phyloP scores from a whole-genome alignment of 2,113 vertebrate genomes.

The Silurus glanis region DNA sequence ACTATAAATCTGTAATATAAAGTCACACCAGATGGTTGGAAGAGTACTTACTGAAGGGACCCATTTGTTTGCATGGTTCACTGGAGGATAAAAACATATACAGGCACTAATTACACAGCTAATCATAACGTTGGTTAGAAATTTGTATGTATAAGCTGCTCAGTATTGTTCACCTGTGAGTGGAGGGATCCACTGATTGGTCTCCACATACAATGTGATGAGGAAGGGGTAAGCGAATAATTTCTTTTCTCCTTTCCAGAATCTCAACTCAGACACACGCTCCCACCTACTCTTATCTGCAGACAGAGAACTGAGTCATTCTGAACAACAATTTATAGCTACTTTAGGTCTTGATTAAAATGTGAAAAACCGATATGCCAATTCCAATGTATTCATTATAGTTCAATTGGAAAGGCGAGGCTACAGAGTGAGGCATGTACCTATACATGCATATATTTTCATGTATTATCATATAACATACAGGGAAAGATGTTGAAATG shows the following conservation, averaged over 20 bases:
- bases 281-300: constrained; percentile 68
- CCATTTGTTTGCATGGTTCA: constrained; percentile 11
- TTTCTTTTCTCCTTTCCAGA: constrained; percentile 37
- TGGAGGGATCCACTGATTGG: constrained; percentile 29
- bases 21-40: not conserved
- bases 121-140: not conserved
- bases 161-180: constrained; percentile 47
- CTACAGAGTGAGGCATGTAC: not conserved
- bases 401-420: not conserved
- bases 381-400: not conserved
- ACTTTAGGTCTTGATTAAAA: not conserved
- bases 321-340: not conserved
- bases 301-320: not conserved
- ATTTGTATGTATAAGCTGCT: not conserved
- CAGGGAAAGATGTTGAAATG: constrained; percentile 72
- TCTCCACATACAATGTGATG: constrained; percentile 64
- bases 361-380: not conserved
- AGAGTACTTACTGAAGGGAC: constrained; percentile 30
- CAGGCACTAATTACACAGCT: constrained; percentile 4
- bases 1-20: not conserved
- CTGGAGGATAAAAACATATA: constrained; percentile 31
- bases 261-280: constrained; percentile 52
- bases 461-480: constrained; percentile 57
- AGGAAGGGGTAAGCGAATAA: constrained; percentile 60
- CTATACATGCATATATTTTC: not conserved